Base-by-base conservation (phyloP, 2,113 vertebrate genomes). In the Gnathonemus longibarbis region DNA sequence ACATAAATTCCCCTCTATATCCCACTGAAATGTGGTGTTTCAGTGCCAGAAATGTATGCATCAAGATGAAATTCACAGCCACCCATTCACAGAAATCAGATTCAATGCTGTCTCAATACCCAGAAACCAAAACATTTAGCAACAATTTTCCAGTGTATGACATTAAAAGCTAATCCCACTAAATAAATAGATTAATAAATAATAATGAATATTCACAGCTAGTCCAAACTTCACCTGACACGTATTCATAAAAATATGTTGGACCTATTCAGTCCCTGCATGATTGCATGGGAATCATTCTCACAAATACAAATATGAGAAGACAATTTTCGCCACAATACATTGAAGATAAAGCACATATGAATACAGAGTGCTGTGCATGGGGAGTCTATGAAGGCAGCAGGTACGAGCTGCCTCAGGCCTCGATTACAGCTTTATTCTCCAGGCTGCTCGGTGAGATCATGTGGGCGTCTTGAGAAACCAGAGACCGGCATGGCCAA, bases 181-280 rank as follows among this genome's bases (percentile, higher is more conserved):
- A 84, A 84, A 45, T 84, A 84, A 45, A 84, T 84, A 84, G 46
- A 46, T 84, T 48, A 80, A 80, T 80, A 80, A 80, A 80, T 39
- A 74, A 39, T 17, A 80, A 80, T 39, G 6, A 86, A 86, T 24
- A 85, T 50, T 50, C 24, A 49, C 42, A 85, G n/a, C 48, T 86
- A 49, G n/a, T 86, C 9, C 39, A 48, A 45, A 84, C 46, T 24
- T 45, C 24, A 7, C 45, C 21, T 50, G 84, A 15, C n/a, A 50
- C 35, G 39, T n/a, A 58, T 17, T 39, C 70, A 48, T n/a, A 85
- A 85, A 49, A 24, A 48, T 85, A 49, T 27, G 45, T 11, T 48
- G n/a, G 13, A 48, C 8, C 24, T 49, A 15, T 50, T 85, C 84
- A 85, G 46, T 24, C 83, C 45, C 46, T 85, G 24, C 39, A 85